Evolutionary conservation across 2,888 invertebrate genomes (phyloP), one percentile per base, ranked within the genome.

Genomic region (Byasa hedistus): DNA sequence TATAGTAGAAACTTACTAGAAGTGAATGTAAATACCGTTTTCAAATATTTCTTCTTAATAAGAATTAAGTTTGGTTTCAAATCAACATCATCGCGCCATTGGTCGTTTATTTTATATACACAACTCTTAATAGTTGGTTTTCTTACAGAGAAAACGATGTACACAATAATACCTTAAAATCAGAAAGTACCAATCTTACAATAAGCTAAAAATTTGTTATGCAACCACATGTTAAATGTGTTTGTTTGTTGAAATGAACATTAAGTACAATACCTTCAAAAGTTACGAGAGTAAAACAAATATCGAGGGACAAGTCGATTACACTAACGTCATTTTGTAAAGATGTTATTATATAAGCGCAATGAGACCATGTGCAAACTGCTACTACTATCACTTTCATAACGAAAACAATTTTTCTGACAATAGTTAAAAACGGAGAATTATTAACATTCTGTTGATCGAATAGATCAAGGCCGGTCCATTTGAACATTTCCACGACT

Each of bases 21-120:
- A 24, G 52, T 66, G 17, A 66, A 61, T 39, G 24, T 23, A 7
- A 23, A 32, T n/a, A 62, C 32, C 21, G 58, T 27, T 22, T 62
- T 62, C 17, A 66, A 48, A 48, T 66, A 44, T 27, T n/a, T 32
- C 17, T 32, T 62, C 58, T 66, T 66, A 15, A 62, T n/a, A 32
- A 21, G 24, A 62, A 66, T 15, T 55, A 62, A 58, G n/a, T 66
- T 52, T 15, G 44, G 32, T 23, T 36, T 19, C 22, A 66, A 62
- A 15, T 23, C 44, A 22, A 54, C 44, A 19, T 62, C 32, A 23
- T 44, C 55, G 15, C 66, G 66, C 66, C 66, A 66, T 58, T 62
- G 44, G 17, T 54, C 23, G n/a, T 36, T 22, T n/a, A 66, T n/a
- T 58, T 62, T 54, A n/a, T 58, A 44, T 22, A 62, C 54, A 55